phyloP scores from a whole-genome alignment of 2,113 vertebrate species.

The Heteronetta atricapilla region DNA sequence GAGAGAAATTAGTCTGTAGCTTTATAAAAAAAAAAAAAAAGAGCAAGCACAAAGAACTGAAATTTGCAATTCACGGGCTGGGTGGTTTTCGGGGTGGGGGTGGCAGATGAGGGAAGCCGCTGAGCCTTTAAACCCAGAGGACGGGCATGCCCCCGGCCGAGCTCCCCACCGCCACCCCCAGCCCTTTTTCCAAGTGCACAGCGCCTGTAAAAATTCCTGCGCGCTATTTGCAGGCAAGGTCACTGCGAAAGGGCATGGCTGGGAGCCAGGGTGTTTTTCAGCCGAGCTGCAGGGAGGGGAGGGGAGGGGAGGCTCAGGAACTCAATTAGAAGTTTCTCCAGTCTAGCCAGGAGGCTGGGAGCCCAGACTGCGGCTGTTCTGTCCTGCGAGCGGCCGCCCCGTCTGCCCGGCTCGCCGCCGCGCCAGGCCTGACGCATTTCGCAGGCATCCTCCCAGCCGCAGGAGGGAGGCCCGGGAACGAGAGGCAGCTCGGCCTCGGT shows the following conservation, averaged over 20 bases:
- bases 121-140: neutral
- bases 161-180: neutral
- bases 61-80: neutral
- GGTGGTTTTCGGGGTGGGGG: neutral
- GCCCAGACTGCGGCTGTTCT: slow-evolving; percentile 90
- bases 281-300: slow-evolving; percentile 82
- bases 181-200: slow-evolving; percentile 39
- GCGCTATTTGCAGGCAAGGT: slow-evolving; percentile 85
- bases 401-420: slow-evolving; percentile 77
- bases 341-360: slow-evolving; percentile 91
- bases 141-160: neutral
- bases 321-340: slow-evolving; percentile 95
- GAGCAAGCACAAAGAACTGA: neutral
- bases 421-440: slow-evolving; percentile 88
- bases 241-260: slow-evolving; percentile 82
- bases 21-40: neutral
- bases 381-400: slow-evolving; percentile 58
- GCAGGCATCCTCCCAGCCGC: slow-evolving; percentile 88
- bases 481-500: neutral
- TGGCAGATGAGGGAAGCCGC: neutral
- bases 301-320: slow-evolving; percentile 84
- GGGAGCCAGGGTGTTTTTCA: slow-evolving; percentile 77
- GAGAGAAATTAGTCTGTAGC: slow-evolving; percentile 16
- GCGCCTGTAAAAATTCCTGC: slow-evolving; percentile 72
- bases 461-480: slow-evolving; percentile 51